Percentiles rank a stretch among this genome's conserved stretches.
Evolutionary conservation across 2,797 vertebrate species (phyloP).

Genomic region (Cyprinodon diabolis): DNA sequence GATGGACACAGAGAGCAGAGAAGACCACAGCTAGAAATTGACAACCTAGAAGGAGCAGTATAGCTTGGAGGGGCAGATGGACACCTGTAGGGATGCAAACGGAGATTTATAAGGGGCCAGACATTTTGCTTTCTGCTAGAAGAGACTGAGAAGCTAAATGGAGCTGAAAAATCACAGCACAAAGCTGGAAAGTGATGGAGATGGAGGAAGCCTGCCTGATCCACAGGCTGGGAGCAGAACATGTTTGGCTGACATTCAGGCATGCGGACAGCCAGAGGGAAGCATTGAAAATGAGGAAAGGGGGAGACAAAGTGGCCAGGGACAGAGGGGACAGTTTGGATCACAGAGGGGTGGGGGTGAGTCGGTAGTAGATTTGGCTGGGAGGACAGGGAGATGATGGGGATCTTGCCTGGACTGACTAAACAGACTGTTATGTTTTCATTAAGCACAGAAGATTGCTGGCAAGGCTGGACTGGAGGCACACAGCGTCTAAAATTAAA

Average conservation of each 20-base stretch:
- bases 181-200: slow-evolving; percentile 42
- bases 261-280: slow-evolving; percentile 37
- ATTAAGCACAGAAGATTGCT: slow-evolving; percentile 62
- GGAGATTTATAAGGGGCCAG: slow-evolving; percentile 22
- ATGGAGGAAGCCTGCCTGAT: slow-evolving; percentile 43
- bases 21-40: slow-evolving; percentile 16
- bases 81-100: slow-evolving; percentile 42
- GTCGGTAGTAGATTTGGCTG: slow-evolving; percentile 43
- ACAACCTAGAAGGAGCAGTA: slow-evolving; percentile 6
- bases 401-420: slow-evolving; percentile 51
- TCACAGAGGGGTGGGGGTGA: slow-evolving; percentile 25
- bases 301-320: slow-evolving; percentile 38
- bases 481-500: slow-evolving; percentile 64
- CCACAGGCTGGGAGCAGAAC: slow-evolving; percentile 33
- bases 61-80: slow-evolving; percentile 16
- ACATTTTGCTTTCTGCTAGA: slow-evolving; percentile 28
- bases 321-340: slow-evolving; percentile 39
- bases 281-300: slow-evolving; percentile 49
- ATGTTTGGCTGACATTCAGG: slow-evolving; percentile 60
- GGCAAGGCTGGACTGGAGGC: slow-evolving; percentile 32
- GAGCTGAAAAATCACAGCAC: slow-evolving; percentile 32
- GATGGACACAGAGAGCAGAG: slow-evolving; percentile 14
- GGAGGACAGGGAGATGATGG: slow-evolving; percentile 51
- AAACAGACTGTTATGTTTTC: slow-evolving; percentile 67
- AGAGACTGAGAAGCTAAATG: slow-evolving; percentile 20